Evolutionary conservation across 2,888 invertebrate genomes (phyloP), one percentile per base, ranked within the genome.

Genomic region (Allygus modestus): DNA sequence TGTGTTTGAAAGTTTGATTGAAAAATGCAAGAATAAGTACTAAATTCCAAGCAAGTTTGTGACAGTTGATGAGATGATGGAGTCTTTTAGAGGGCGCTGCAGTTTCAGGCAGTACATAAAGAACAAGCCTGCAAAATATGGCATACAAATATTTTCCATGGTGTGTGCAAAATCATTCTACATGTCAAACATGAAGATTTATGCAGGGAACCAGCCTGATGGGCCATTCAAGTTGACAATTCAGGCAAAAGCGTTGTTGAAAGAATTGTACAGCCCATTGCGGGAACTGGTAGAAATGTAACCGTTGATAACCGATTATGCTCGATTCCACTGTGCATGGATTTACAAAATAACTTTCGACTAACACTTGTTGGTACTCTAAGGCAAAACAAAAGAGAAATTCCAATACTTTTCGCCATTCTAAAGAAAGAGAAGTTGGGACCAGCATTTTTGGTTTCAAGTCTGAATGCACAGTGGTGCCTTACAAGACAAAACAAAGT

Each of bases 301-400:
- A 89, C 88, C 0, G 82, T 86, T 37, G 88, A 88, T 71, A 88
- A 87, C 87, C 89, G 88, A 88, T 89, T 88, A 61, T 88, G 88
- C 54, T 88, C 88, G 86, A 85, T 88, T 20, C 87, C 87, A 12
- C 83, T 89, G 85, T 83, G 86, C n/a, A 81, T 85, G 33, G 86
- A 88, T 81, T 87, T 89, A 33, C 37, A 86, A 37, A n/a, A 46
- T 26, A 58, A 86, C n/a, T 61, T 86, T 37, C 43, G 87, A 79
- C 86, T 87, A 12, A 85, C 87, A 41, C 61, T 87, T 15, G 84
- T 87, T 37, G 87, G 87, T 17, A 88, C 88, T 11, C 12, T 88
- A 15, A 83, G 85, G 20, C 85, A 86, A 85, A 87, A 88, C 75
- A 87, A 88, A 75, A 85, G 77, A 71, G 85, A 85, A 87, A 71